A percentile compares a stretch with the other conserved stretches of the same genome.
Evolutionary conservation across 2,113 vertebrate species (phyloP).

Genomic region (Maccullochella peelii): DNA sequence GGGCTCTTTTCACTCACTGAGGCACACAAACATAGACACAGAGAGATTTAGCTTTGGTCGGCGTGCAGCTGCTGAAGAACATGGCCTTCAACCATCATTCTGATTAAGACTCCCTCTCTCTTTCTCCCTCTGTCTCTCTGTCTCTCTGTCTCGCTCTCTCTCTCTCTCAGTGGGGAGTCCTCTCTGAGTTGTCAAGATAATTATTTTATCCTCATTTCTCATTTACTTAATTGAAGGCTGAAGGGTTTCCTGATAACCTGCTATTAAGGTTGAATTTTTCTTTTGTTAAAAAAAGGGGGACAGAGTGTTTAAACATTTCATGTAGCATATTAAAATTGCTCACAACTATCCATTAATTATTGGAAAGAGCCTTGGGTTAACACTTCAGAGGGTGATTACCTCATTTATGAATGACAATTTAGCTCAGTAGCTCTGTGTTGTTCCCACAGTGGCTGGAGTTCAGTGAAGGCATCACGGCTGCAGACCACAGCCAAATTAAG

Average conservation of each 20-base stretch:
- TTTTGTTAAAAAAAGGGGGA: neutral
- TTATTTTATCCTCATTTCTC: constrained; percentile 55
- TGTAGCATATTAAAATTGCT: constrained; percentile 36
- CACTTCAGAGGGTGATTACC: constrained; percentile 35
- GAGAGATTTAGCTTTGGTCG: constrained; percentile 55
- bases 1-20: constrained; percentile 76
- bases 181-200: constrained; percentile 40
- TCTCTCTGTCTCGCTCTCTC: neutral
- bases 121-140: neutral
- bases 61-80: constrained; percentile 74
- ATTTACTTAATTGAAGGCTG: constrained; percentile 47
- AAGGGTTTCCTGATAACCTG: constrained; percentile 33
- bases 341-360: constrained; percentile 46
- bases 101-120: constrained; percentile 10
- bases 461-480: constrained; percentile 26
- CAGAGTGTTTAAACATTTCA: constrained; percentile 13
- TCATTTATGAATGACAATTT: constrained; percentile 63
- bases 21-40: constrained; percentile 63
- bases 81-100: constrained; percentile 50
- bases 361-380: constrained; percentile 33
- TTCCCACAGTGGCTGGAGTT: constrained; percentile 39
- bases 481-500: constrained; percentile 10
- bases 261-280: constrained; percentile 40
- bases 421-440: constrained; percentile 17
- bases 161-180: constrained; percentile 40